Conservation (phyloP, 2,797 vertebrate species). For the Acanthiza pusilla region DNA sequence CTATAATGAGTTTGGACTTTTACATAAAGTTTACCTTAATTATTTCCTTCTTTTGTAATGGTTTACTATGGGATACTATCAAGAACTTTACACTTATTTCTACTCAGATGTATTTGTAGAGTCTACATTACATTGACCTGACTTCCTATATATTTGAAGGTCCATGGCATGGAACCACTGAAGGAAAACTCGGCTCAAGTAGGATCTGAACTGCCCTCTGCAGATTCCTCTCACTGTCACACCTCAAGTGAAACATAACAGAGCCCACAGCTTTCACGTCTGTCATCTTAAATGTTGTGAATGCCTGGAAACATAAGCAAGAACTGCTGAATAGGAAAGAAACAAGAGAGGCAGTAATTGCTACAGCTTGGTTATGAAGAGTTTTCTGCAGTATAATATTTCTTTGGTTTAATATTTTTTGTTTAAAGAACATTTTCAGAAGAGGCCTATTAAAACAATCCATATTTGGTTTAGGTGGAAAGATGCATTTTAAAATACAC, state of each 20-base stretch:
- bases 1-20: neutral
- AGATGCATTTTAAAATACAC: neutral
- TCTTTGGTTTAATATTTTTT: neutral
- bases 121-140: neutral
- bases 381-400: neutral
- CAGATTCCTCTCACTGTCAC: neutral
- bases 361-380: neutral
- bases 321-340: neutral
- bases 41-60: neutral
- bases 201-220: neutral
- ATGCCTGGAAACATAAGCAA: neutral
- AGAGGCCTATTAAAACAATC: neutral
- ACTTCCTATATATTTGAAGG: neutral
- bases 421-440: neutral
- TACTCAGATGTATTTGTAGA: rapidly evolving
- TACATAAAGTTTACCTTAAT: neutral
- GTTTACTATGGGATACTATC: neutral
- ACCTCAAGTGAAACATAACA: rapidly evolving
- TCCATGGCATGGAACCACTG: neutral
- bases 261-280: rapidly evolving
- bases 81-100: neutral
- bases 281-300: neutral
- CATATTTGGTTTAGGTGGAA: neutral
- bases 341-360: neutral
- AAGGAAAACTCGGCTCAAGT: neutral